phyloP scores from a whole-genome alignment of 2,113 vertebrate genomes.

The Gulo gulo region DNA sequence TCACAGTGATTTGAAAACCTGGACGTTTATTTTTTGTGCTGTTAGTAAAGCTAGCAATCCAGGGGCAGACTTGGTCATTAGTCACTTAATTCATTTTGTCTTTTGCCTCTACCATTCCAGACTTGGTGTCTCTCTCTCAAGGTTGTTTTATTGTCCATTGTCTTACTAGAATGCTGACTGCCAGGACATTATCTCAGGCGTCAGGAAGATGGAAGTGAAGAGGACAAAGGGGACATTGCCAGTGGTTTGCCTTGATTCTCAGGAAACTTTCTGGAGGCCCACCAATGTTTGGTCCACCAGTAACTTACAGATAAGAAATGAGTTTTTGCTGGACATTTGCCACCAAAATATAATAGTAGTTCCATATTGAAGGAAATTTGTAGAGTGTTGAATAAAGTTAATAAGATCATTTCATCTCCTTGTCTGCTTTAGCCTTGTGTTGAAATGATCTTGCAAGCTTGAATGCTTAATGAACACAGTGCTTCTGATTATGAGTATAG shows the following conservation, averaged over 20 bases:
- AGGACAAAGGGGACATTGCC: no score
- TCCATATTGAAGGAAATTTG: neutral
- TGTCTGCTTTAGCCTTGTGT: neutral
- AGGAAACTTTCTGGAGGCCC: neutral
- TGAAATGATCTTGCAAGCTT: neutral
- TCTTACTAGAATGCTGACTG: no score
- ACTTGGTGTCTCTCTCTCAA: neutral
- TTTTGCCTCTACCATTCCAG: neutral
- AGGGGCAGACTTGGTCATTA: fast-evolving
- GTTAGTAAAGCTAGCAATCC: neutral
- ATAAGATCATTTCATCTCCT: no score
- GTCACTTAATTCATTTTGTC: neutral
- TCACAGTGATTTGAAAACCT: neutral
- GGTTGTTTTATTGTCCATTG: neutral
- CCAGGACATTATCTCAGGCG: neutral
- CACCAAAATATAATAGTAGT: neutral
- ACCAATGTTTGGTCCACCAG: neutral
- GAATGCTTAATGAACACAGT: neutral
- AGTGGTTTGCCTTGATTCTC: neutral
- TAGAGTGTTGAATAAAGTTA: neutral
- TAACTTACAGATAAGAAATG: neutral
- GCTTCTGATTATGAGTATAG: neutral
- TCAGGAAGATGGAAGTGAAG: neutral
- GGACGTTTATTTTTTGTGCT: neutral
- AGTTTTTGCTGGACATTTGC: neutral